Base-by-base conservation (phyloP, 2,113 vertebrate species). In the Heterotis niloticus region DNA sequence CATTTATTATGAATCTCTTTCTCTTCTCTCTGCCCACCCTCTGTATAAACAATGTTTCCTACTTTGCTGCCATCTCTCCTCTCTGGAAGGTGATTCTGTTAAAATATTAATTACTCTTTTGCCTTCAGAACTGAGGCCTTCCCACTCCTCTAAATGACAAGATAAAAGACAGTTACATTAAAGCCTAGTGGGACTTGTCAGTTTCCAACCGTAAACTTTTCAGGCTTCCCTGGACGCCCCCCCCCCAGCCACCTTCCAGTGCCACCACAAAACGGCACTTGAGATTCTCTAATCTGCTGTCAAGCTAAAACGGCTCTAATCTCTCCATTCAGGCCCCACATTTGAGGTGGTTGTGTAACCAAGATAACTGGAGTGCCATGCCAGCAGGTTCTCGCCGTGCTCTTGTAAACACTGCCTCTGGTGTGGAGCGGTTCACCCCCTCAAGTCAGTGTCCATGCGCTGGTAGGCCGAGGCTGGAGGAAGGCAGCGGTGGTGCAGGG, bases 301-400 rank as follows among this genome's bases (percentile, higher is more conserved):
- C 73, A 79, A 59, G 29, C 34, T 24, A 65, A 57, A 28, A 51
- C 29, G 24, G 80, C 26, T 34, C 72, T 81, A 64, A 67, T 81
- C 69, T 73, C 20, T 60, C 64, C 65, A 71, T 82, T 64, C 74
- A 57, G 57, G 17, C 71, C 71, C 59, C 79, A 62, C 52, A 73
- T 54, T 28, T 51, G 26, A 23, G 34, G 28, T 44, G 60, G 28
- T 82, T 82, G 78, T 23, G 60, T 62, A 81, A 81, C 76, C 54
- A 26, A 70, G 73, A 82, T 82, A 66, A 76, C 74, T 60, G 73
- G 10, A 78, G 28, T 17, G 28, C 23, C 44, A 64, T 54, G 26
- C 73, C 81, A 76, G 73, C 59, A 77, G 73, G 65, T 56, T 69
- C 59, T 60, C 26, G n/a, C 26, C 74, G n/a, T 5, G 11, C 60